A percentile compares a stretch with the other conserved stretches of the same genome.
These are phyloP conservation scores for Pogona vitticeps DNA, from an alignment of 2,113 vertebrate species.

Conservation along the genomic window DNA sequence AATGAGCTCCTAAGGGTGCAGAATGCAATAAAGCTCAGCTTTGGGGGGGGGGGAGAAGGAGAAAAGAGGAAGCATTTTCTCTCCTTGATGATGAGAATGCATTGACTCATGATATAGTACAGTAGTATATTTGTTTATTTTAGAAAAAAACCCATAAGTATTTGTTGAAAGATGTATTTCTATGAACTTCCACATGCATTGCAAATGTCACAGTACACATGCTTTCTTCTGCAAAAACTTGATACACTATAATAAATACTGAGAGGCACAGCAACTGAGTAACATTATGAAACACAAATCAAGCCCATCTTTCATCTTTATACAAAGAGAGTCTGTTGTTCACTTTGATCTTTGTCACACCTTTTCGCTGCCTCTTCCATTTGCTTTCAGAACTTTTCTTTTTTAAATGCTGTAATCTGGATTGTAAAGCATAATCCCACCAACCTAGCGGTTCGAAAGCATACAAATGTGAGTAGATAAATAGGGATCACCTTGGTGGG, in stretches of 20 bases:
- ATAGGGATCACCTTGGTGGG: too few species aligned
- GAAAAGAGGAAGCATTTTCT: background rate
- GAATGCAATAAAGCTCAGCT: conserved; percentile 50
- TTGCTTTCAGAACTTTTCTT: too few species aligned
- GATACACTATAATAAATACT: background rate
- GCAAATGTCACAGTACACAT: background rate
- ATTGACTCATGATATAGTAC: conserved; percentile 33
- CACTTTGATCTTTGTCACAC: background rate
- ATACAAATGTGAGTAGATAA: too few species aligned
- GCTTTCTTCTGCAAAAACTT: background rate
- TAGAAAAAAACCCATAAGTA: background rate
- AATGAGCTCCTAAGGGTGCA: conserved; percentile 36
- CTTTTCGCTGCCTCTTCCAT: background rate
- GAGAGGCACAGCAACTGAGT: background rate
- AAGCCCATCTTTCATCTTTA: background rate
- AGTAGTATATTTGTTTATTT: conserved; percentile 12
- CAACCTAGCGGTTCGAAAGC: too few species aligned
- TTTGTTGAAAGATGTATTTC: background rate
- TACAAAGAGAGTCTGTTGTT: background rate
- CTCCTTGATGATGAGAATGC: conserved; percentile 30
- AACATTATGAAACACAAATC: background rate
- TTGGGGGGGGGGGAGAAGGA: conserved; percentile 28
- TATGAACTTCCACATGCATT: rapidly evolving
- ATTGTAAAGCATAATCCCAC: too few species aligned
- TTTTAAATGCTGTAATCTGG: background rate